Conservation (phyloP, 1,140 invertebrate genomes). For the Goniozus legneri region DNA sequence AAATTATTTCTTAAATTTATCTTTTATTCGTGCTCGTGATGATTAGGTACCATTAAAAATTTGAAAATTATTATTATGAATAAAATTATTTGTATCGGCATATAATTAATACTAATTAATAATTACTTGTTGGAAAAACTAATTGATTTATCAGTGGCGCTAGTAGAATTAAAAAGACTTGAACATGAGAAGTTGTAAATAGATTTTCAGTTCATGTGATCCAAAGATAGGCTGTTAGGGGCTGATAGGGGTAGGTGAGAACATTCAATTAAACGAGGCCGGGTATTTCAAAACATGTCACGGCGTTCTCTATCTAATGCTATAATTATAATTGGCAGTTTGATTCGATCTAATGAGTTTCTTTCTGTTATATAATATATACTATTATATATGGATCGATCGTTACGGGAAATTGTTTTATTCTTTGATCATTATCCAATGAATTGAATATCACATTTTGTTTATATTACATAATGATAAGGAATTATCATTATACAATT, state of each 20-base stretch:
- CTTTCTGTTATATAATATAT: conserved; percentile 27
- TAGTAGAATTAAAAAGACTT: too few relatives aligned
- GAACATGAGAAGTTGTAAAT: conserved; percentile 18
- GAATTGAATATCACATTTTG: too few relatives aligned
- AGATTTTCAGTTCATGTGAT: conserved; percentile 33
- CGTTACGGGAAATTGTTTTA: not conserved
- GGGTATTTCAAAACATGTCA: conserved; percentile 42
- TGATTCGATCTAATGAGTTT: conserved; percentile 38
- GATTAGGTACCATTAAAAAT: too few relatives aligned
- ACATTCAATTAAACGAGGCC: conserved; percentile 43
- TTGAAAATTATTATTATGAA: too few relatives aligned
- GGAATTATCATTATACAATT: not conserved
- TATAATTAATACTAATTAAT: too few relatives aligned
- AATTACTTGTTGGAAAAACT: too few relatives aligned
- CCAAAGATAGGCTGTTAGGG: conserved; percentile 44
- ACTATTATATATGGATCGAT: not conserved
- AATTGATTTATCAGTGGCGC: too few relatives aligned
- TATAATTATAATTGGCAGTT: conserved; percentile 53
- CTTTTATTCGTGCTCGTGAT: too few relatives aligned
- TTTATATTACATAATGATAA: conserved; percentile 26
- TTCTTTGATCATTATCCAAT: not conserved
- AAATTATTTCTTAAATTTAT: too few relatives aligned
- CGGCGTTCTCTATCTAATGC: conserved; percentile 31
- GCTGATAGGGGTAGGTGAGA: conserved; percentile 29
- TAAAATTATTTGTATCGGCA: too few relatives aligned